phyloP scores from a whole-genome alignment of 2,888 invertebrate genomes.

The Cephus pygmeus region DNA sequence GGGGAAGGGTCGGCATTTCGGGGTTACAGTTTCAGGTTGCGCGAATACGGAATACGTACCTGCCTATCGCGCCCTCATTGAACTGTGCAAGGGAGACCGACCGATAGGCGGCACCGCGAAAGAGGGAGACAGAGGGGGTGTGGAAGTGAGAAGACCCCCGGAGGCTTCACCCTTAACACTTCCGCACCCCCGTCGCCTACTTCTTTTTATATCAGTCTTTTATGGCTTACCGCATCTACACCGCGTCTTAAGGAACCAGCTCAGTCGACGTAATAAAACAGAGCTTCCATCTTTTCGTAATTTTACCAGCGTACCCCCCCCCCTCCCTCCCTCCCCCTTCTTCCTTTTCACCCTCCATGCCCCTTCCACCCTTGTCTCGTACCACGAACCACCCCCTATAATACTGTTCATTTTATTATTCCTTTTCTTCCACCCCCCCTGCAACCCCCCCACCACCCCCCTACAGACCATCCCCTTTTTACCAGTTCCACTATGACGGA shows the following conservation, averaged over 20 bases:
- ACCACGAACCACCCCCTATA: too few species aligned
- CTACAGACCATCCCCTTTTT: neutral
- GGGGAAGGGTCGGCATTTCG: neutral
- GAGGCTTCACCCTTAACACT: neutral
- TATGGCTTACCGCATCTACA: slow-evolving; percentile 12
- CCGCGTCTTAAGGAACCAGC: slow-evolving; percentile 11
- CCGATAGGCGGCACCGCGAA: too few species aligned
- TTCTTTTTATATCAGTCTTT: slow-evolving; percentile 19
- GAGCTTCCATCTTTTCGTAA: slow-evolving; percentile 19
- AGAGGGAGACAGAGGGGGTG: neutral
- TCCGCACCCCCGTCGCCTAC: neutral
- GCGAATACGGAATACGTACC: neutral
- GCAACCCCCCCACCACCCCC: too few species aligned
- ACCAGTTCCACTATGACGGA: slow-evolving; percentile 9
- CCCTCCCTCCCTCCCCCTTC: neutral
- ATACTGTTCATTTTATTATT: neutral
- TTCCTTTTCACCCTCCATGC: neutral
- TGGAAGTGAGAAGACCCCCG: neutral
- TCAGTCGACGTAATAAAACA: slow-evolving; percentile 18
- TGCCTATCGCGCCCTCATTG: neutral
- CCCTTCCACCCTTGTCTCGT: too few species aligned
- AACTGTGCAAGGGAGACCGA: neutral
- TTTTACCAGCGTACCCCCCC: slow-evolving; percentile 6
- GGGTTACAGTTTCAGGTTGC: neutral
- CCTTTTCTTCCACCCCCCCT: neutral